Evolutionary conservation across 2,888 invertebrate genomes (phyloP), one percentile per base, ranked within the genome.

Genomic region (Melanotus villosus): DNA sequence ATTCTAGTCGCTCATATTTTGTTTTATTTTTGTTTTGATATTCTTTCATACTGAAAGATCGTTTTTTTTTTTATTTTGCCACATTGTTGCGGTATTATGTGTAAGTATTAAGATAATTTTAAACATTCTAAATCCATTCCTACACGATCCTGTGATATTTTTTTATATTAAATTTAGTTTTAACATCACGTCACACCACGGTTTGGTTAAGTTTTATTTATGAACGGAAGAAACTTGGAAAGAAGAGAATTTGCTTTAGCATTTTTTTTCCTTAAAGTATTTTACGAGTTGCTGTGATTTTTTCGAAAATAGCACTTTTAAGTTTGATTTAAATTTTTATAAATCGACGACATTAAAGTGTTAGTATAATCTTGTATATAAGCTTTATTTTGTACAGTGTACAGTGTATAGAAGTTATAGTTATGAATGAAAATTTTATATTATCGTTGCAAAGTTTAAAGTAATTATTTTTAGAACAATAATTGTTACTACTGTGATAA

Each of bases 161-260:
- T 70, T 69, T 76, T 68, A 72, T 70, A 74, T 75, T 70, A 73
- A 5, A 26, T 74, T 75, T 64, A 65, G 70, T 73, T 67, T 64
- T 67, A 43, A 79, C 12, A 78, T 83, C 82, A 82, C 80, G 80
- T 81, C 81, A 83, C 84, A 83, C 83, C 81, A 82, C 82, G 78
- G 83, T 84, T 83, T 84, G 83, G 84, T 84, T 84, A 80, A 79
- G 82, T 84, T 84, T 81, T 83, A 80, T 83, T 82, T 82, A 78
- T 71, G 73, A 73, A 71, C 74, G 72, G 21, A 16, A 43, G 36
- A 56, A 0, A 10, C 3, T 3, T 56, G 1, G 10, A 12, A 58
- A 16, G 23, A 6, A 58, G 23, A 9, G 26, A 9, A 18, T 43
- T 41, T 18, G 12, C 52, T 43, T 65, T 47, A 57, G 65, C 68